Percentiles rank a stretch among this genome's conserved stretches.
Conservation (phyloP, 2,888 invertebrate genomes). For the Pachycephus smyrnensis region DNA sequence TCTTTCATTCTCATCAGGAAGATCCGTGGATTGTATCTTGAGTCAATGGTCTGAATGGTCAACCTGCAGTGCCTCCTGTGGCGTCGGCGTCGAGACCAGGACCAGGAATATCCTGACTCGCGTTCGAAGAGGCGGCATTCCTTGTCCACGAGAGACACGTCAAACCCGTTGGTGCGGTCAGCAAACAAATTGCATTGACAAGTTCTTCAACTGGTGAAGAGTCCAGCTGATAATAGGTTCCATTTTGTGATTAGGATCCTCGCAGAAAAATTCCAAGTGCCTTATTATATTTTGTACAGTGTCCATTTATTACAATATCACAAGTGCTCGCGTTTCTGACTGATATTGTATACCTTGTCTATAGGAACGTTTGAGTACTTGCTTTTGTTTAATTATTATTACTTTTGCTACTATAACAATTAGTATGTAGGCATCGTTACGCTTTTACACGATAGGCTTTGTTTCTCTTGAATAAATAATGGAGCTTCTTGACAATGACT, state of each 20-base stretch:
- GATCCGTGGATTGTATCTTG: slow-evolving; percentile 53
- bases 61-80: slow-evolving; percentile 65
- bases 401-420: neutral
- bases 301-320: neutral
- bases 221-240: neutral
- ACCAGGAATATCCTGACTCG: slow-evolving; percentile 39
- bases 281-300: neutral
- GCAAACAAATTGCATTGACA: slow-evolving; percentile 15
- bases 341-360: neutral
- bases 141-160: slow-evolving; percentile 3
- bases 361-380: neutral
- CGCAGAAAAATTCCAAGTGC: neutral
- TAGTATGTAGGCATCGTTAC: neutral
- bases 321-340: neutral
- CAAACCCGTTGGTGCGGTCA: slow-evolving; percentile 20
- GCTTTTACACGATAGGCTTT: neutral
- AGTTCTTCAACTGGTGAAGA: slow-evolving; percentile 17
- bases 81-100: slow-evolving; percentile 51
- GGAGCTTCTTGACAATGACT: neutral
- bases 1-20: slow-evolving; percentile 6
- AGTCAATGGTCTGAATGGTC: slow-evolving; percentile 67
- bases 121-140: neutral
- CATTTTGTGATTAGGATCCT: neutral
- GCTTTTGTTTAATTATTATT: neutral
- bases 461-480: neutral